Percentiles rank a stretch among this genome's conserved stretches.
Conservation (phyloP, 2,888 invertebrate genomes). For the Bugula neritina region DNA sequence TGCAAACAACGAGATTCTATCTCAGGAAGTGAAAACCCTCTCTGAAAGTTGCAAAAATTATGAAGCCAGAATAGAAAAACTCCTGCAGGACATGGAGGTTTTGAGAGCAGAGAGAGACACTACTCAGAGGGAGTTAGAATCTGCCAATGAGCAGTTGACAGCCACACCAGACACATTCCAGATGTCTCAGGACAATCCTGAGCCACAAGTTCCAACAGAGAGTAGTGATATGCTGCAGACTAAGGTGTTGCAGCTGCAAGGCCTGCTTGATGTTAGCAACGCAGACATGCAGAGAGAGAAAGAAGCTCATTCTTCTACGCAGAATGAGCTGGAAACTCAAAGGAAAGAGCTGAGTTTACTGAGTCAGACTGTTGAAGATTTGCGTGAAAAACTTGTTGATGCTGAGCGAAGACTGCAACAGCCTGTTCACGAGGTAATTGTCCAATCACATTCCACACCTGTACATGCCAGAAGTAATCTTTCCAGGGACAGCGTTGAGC, state of each 20-base stretch:
- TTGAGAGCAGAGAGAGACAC: not conserved
- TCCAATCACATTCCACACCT: conserved; percentile 10
- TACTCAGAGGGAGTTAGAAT: not conserved
- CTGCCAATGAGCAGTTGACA: not conserved
- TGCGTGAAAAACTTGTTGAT: conserved; percentile 3
- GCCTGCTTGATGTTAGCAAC: not conserved
- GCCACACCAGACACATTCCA: not conserved
- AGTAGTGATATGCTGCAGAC: too few relatives aligned
- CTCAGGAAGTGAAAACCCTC: not conserved
- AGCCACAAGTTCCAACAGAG: too few relatives aligned
- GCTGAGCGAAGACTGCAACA: not conserved
- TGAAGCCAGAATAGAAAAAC: not conserved
- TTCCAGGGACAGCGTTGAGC: not conserved
- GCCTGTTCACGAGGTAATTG: conserved; percentile 16
- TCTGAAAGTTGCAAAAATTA: not conserved
- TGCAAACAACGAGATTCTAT: not conserved
- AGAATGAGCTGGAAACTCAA: not conserved
- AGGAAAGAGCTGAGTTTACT: not conserved
- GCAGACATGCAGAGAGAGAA: not conserved
- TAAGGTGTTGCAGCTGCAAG: not conserved
- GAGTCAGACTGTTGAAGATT: not conserved
- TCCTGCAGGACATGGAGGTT: not conserved
- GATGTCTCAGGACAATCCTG: not conserved
- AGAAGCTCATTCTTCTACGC: not conserved
- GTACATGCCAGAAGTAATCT: not conserved